A percentile compares a stretch with the other conserved stretches of the same genome.
Conservation (phyloP, 2,113 vertebrate species). For the Bambusicola thoracicus region DNA sequence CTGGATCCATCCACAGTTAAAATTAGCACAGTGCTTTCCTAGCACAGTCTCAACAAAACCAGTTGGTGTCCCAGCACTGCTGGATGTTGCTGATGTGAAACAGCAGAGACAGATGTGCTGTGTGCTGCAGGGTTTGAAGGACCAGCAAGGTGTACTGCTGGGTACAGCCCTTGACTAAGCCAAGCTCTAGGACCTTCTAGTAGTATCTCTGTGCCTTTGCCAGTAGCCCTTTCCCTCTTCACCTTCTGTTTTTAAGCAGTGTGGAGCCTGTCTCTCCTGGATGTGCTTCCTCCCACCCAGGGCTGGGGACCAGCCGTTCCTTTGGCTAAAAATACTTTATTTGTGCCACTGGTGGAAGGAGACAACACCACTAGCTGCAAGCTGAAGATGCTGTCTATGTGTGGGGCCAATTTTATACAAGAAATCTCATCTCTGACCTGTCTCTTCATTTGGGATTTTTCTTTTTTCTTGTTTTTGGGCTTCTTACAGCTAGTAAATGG, state of each 20-base stretch:
- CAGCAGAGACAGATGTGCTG: background rate
- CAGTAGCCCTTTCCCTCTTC: background rate
- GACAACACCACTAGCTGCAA: background rate
- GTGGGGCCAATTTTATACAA: background rate
- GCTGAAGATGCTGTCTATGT: background rate
- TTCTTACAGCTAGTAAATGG: background rate
- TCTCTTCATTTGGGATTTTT: background rate
- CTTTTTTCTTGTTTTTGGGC: background rate
- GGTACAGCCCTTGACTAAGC: background rate
- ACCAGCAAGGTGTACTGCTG: background rate
- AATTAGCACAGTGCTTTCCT: background rate
- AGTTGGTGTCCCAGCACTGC: background rate
- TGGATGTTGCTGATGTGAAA: background rate
- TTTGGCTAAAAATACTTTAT: background rate
- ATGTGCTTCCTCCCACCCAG: background rate
- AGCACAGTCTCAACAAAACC: background rate
- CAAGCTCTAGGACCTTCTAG: background rate
- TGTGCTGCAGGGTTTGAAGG: background rate
- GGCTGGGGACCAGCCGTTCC: background rate
- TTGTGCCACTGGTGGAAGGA: accelerated
- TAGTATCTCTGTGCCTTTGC: background rate
- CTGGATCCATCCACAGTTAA: background rate
- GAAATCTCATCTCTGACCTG: background rate
- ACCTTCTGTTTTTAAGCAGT: background rate
- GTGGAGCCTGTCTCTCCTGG: background rate